Evolutionary conservation across 1,140 invertebrate genomes (phyloP).

Genomic region (Calycopis cecrops): DNA sequence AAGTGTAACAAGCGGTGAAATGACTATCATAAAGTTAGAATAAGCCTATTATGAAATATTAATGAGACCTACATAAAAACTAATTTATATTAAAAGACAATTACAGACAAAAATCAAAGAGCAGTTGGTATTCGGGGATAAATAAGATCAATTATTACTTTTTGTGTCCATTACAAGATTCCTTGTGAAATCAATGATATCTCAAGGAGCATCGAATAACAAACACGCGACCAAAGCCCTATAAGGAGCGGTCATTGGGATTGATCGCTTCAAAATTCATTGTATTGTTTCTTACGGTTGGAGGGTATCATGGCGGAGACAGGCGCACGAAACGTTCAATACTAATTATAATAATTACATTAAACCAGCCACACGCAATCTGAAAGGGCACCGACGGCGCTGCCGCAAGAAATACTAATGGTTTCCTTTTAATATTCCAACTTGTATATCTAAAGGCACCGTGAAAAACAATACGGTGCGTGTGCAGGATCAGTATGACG

Average conservation of each 20-base stretch:
- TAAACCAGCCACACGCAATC: constrained; percentile 4
- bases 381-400: not conserved
- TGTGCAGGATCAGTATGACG: too few species aligned
- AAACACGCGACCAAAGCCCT: not conserved
- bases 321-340: not conserved
- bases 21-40: too few species aligned
- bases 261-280: constrained; percentile 1
- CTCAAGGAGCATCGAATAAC: not conserved
- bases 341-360: constrained; percentile 3
- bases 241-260: not conserved
- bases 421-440: constrained; percentile 1
- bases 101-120: not conserved
- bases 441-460: not conserved
- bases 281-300: not conserved
- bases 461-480: not conserved
- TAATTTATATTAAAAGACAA: too few species aligned
- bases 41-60: too few species aligned
- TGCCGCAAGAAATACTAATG: constrained; percentile 6
- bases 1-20: too few species aligned
- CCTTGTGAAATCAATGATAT: constrained; percentile 1
- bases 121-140: not conserved
- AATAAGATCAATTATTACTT: not conserved
- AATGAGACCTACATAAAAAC: too few species aligned
- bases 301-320: constrained; percentile 3
- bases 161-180: not conserved